Evolutionary conservation across 2,113 vertebrate species (phyloP).

Genomic region (Megalops atlanticus): DNA sequence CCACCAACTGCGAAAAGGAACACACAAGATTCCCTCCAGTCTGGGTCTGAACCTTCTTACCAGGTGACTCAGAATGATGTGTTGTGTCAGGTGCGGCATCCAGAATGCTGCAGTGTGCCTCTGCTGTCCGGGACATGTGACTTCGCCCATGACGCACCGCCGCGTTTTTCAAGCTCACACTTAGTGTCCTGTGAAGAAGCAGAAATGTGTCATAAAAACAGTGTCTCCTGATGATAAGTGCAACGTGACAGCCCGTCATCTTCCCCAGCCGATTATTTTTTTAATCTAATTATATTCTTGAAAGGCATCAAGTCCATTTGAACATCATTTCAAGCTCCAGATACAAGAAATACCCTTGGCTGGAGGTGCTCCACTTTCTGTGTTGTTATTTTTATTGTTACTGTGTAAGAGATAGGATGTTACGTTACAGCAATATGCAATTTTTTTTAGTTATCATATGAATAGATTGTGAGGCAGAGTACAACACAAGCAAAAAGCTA

Average conservation of each 20-base stretch:
- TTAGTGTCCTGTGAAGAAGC: constrained; percentile 14
- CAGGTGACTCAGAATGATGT: neutral
- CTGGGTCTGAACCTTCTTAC: neutral
- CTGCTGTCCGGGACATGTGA: neutral
- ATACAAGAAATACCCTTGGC: neutral
- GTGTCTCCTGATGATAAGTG: neutral
- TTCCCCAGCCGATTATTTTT: constrained; percentile 17
- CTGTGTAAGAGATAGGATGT: neutral
- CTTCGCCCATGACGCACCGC: neutral
- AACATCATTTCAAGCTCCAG: neutral
- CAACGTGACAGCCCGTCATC: constrained; percentile 3
- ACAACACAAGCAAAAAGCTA: too few relatives aligned
- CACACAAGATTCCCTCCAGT: neutral
- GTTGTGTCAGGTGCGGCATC: neutral
- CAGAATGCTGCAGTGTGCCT: neutral
- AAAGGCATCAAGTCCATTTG: constrained; percentile 4
- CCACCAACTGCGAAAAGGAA: neutral
- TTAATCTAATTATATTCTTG: constrained; percentile 25
- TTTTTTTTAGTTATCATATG: too few relatives aligned
- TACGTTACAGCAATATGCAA: neutral
- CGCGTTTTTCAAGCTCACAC: neutral
- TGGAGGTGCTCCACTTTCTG: neutral
- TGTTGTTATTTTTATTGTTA: neutral
- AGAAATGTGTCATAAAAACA: neutral
- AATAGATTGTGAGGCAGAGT: too few relatives aligned